Evolutionary conservation across 2,888 invertebrate species (phyloP).

Genomic region (Mimumesa dahlbomi): DNA sequence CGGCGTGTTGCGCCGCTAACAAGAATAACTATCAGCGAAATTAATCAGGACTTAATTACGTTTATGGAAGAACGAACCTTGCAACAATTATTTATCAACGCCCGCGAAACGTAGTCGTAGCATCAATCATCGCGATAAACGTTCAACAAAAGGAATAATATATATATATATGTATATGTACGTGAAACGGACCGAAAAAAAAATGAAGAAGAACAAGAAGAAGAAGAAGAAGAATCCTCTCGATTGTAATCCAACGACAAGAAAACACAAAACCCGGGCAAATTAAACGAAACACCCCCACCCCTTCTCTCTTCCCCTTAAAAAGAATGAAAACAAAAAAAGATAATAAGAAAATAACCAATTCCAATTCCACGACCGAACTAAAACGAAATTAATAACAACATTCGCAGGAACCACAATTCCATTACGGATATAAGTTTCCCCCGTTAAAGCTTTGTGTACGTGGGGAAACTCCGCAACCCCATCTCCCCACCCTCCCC

Average conservation of each 20-base stretch:
- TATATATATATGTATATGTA: too few relatives aligned
- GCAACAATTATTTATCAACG: constrained; percentile 25
- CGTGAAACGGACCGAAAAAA: too few relatives aligned
- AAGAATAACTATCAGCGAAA: constrained; percentile 24
- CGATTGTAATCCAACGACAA: too few relatives aligned
- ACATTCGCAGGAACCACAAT: constrained; percentile 43
- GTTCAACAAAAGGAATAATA: too few relatives aligned
- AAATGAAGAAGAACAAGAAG: too few relatives aligned
- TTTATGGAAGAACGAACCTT: constrained; percentile 14
- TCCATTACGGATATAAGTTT: constrained; percentile 51
- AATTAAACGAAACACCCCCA: too few relatives aligned
- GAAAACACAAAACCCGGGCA: too few relatives aligned
- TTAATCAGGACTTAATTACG: constrained; percentile 29
- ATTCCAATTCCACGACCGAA: not conserved
- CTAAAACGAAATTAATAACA: constrained; percentile 44
- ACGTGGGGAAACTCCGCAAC: constrained; percentile 13
- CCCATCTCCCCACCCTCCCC: too few relatives aligned
- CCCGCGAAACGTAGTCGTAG: constrained; percentile 4
- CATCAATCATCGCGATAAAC: constrained; percentile 11
- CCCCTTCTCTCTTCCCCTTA: too few relatives aligned
- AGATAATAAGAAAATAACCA: too few relatives aligned
- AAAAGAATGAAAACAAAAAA: too few relatives aligned
- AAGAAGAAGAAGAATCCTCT: too few relatives aligned
- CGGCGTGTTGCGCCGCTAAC: not conserved
- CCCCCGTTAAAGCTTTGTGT: not conserved